These are phyloP conservation scores for Glyphotaelius pellucidus DNA, from an alignment of 2,888 invertebrate species.

Conservation along the genomic window DNA sequence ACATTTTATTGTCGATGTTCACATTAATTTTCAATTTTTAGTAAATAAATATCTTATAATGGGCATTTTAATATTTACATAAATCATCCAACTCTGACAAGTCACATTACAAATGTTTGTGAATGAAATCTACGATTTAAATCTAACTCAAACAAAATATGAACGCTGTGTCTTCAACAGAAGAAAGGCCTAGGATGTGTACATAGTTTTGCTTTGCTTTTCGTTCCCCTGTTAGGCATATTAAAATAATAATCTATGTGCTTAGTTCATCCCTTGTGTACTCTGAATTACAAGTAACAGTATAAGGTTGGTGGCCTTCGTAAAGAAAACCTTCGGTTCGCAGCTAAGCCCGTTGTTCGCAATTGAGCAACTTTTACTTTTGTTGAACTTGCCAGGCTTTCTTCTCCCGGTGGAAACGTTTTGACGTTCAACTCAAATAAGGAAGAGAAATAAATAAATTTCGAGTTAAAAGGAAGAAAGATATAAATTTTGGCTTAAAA, in stretches of 20 bases:
- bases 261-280: background rate
- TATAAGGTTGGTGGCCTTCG: background rate
- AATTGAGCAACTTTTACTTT: constrained; percentile 4
- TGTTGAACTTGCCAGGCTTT: background rate
- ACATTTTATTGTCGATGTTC: no score
- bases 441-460: constrained; percentile 18
- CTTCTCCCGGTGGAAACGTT: background rate
- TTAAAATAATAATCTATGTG: background rate
- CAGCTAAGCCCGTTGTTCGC: background rate
- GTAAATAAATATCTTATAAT: no score
- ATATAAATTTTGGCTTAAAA: background rate
- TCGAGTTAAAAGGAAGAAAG: background rate
- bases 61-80: no score
- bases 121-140: background rate
- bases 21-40: no score
- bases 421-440: constrained; percentile 15
- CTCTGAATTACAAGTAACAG: background rate
- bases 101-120: background rate
- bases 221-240: background rate
- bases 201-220: background rate
- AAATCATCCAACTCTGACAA: background rate
- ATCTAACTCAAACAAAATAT: background rate
- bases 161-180: background rate
- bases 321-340: background rate
- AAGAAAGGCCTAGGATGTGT: background rate